Evolutionary conservation across 2,113 vertebrate species (phyloP), one percentile per base, ranked within the genome.

Genomic region (Turnix velox): DNA sequence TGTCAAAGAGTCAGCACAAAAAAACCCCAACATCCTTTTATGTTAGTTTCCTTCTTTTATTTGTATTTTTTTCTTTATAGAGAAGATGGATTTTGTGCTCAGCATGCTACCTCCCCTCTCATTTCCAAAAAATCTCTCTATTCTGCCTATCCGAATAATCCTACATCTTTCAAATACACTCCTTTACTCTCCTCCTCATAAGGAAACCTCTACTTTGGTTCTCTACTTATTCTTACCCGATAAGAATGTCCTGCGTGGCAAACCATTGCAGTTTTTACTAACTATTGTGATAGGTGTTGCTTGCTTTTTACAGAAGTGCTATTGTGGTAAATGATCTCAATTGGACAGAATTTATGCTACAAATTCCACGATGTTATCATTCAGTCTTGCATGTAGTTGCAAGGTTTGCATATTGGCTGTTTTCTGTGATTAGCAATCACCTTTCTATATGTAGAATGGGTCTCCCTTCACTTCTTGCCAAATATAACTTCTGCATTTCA

Each of bases 231-330:
- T 66, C 52, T 35, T 68, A 23, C 14, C 51, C 55, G 30, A 31
- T 35, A 62, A 0, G 0, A 67, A 72, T 5, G 1, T 84, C 19
- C 51, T 71, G 2, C 49, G 43, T 63, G 37, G 18, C 65, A 65
- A 87, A 43, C 18, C 27, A 61, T 77, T 77, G 10, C 10, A 16
- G 15, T 31, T 54, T 59, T 67, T 39, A 12, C 5, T n/a, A 65
- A 78, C 2, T 9, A 3, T 40, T 46, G 28, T 35, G 62, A 18
- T 35, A 30, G 0, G 4, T 71, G 37, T 49, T 58, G 10, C 20
- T 16, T 82, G 57, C 28, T 67, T 73, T 90, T 73, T n/a, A n/a
- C 49, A 18, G 63, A 68, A 48, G 30, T 27, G 28, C 2, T 49
- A 0, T 42, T 54, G 33, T 69, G 40, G 55, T 43, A 35, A 45